Conservation (phyloP, 2,113 vertebrate genomes). For the Siphamia tubifer region DNA sequence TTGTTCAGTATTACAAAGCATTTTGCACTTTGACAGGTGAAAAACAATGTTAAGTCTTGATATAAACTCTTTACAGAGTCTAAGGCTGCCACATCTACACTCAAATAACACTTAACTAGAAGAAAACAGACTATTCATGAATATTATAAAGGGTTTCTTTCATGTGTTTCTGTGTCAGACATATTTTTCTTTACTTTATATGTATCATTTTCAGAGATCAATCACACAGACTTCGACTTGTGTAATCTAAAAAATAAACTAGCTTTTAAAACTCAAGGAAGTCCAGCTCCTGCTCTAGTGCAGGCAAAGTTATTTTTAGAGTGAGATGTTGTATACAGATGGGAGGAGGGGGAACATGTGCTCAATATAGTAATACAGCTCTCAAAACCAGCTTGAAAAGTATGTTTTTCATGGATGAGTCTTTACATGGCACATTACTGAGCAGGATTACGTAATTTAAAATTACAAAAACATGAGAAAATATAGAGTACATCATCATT, state of each 20-base stretch:
- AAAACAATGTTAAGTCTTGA: neutral
- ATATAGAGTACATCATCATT: too few relatives aligned
- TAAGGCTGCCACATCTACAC: too few relatives aligned
- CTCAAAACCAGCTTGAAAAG: neutral
- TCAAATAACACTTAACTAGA: neutral
- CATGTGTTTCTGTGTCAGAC: neutral
- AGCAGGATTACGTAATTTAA: neutral
- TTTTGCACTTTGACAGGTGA: neutral
- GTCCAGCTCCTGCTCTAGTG: slow-evolving; percentile 33
- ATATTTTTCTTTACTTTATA: neutral
- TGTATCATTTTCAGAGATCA: neutral
- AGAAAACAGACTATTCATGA: neutral
- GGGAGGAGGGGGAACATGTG: slow-evolving; percentile 4
- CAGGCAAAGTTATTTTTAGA: slow-evolving; percentile 65
- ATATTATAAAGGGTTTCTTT: neutral
- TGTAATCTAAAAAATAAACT: slow-evolving; percentile 36
- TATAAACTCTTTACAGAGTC: neutral
- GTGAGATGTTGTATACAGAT: slow-evolving; percentile 43
- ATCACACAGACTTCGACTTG: slow-evolving; percentile 9
- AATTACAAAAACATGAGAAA: neutral
- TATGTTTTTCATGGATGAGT: neutral
- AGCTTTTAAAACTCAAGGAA: slow-evolving; percentile 20
- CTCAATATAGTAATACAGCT: slow-evolving; percentile 20
- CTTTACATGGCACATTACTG: neutral
- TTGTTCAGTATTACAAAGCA: slow-evolving; percentile 26